Evolutionary conservation across 2,888 invertebrate genomes (phyloP).

Genomic region (Lamellibrachia satsuma): DNA sequence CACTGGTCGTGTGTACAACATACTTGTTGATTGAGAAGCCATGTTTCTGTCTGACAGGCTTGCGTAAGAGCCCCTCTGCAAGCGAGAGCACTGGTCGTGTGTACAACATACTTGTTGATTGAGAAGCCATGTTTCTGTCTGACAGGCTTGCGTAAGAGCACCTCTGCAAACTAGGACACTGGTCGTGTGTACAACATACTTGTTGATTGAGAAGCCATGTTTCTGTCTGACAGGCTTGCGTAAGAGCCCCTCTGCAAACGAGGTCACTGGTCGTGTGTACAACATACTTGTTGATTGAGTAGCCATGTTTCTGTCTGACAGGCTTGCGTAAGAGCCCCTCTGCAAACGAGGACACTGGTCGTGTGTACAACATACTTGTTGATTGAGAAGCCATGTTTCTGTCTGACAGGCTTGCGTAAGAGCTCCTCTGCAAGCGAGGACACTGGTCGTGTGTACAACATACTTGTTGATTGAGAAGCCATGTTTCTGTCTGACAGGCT

Average conservation of each 20-base stretch:
- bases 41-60: neutral
- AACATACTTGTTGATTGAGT: slow-evolving; percentile 42
- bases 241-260: slow-evolving; percentile 34
- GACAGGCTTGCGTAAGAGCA: neutral
- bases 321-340: neutral
- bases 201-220: neutral
- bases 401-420: neutral
- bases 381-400: neutral
- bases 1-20: slow-evolving; percentile 45
- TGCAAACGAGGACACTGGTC: slow-evolving; percentile 45
- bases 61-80: neutral
- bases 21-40: slow-evolving; percentile 33
- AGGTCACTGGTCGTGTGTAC: slow-evolving; percentile 44
- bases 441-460: slow-evolving; percentile 45
- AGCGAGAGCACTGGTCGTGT: slow-evolving; percentile 45
- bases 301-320: neutral
- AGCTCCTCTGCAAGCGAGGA: slow-evolving; percentile 39
- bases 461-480: slow-evolving; percentile 33
- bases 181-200: slow-evolving; percentile 46
- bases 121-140: neutral
- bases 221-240: neutral
- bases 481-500: neutral
- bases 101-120: slow-evolving; percentile 44
- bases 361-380: slow-evolving; percentile 46
- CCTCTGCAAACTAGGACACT: slow-evolving; percentile 42